Conservation (phyloP, 2,113 vertebrate genomes). For the Lontra canadensis region DNA sequence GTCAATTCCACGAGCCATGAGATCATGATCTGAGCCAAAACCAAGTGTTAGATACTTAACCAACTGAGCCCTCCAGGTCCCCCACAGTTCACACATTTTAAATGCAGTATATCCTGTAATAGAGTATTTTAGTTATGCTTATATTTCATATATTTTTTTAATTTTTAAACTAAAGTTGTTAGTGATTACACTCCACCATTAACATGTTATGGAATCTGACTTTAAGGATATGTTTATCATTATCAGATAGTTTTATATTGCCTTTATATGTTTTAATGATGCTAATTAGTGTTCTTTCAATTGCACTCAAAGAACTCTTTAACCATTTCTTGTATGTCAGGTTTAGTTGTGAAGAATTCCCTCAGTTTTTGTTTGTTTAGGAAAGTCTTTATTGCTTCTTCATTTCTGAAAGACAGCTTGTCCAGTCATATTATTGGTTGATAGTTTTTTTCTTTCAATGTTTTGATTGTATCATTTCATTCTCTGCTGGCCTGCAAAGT, state of each 20-base stretch:
- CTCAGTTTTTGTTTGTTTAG: neutral
- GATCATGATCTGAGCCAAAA: too few relatives aligned
- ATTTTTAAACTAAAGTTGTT: neutral
- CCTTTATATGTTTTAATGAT: neutral
- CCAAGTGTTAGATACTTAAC: too few relatives aligned
- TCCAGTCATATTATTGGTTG: neutral
- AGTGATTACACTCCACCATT: neutral
- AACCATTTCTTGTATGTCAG: neutral
- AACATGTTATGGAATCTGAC: neutral
- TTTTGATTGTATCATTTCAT: too few relatives aligned
- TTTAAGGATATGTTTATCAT: neutral
- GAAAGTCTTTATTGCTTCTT: neutral
- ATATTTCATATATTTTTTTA: neutral
- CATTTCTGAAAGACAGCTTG: neutral
- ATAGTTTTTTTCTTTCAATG: neutral
- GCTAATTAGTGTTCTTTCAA: neutral
- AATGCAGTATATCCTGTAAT: neutral
- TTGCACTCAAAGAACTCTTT: neutral
- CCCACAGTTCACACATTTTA: neutral
- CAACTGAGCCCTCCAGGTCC: too few relatives aligned
- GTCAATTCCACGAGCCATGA: too few relatives aligned
- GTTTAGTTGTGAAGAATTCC: neutral
- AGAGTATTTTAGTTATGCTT: neutral
- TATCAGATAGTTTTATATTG: neutral
- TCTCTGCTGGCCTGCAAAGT: too few relatives aligned